Evolutionary conservation across 2,888 invertebrate species (phyloP).

Genomic region (Plemyria rubiginata): DNA sequence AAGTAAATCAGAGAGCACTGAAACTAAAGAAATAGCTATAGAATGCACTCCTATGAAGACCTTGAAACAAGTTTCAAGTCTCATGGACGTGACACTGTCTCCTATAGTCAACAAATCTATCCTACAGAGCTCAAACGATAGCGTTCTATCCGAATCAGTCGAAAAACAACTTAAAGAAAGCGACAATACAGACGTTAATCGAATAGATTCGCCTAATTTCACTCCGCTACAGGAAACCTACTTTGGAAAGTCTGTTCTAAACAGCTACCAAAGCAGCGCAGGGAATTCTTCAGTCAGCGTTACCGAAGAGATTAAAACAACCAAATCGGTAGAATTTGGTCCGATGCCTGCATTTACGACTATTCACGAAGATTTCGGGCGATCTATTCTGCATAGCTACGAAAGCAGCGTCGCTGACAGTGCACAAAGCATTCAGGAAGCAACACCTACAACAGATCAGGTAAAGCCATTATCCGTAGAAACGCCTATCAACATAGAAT

Average conservation of each 20-base stretch:
- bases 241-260: constrained; percentile 66
- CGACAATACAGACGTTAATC: constrained; percentile 44
- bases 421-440: constrained; percentile 47
- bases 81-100: constrained; percentile 74
- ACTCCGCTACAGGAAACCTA: constrained; percentile 62
- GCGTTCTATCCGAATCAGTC: constrained; percentile 51
- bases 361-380: constrained; percentile 62
- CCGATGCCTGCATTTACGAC: constrained; percentile 59
- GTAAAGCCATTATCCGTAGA: constrained; percentile 19
- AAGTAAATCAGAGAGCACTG: constrained; percentile 24
- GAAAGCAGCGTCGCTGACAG: constrained; percentile 58
- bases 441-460: constrained; percentile 38
- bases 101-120: constrained; percentile 76
- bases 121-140: constrained; percentile 67
- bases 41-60: constrained; percentile 76
- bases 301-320: constrained; percentile 45
- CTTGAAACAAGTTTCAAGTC: constrained; percentile 54
- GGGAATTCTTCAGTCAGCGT: constrained; percentile 53
- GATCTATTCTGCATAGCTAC: constrained; percentile 65
- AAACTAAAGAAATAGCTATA: constrained; percentile 51
- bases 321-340: constrained; percentile 45
- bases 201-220: constrained; percentile 62
- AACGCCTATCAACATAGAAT: constrained; percentile 56
- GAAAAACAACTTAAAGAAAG: constrained; percentile 53
- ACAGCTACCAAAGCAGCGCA: constrained; percentile 66